Evolutionary conservation across 2,888 invertebrate species (phyloP).

Genomic region (Dyspetes luteomarginatus): DNA sequence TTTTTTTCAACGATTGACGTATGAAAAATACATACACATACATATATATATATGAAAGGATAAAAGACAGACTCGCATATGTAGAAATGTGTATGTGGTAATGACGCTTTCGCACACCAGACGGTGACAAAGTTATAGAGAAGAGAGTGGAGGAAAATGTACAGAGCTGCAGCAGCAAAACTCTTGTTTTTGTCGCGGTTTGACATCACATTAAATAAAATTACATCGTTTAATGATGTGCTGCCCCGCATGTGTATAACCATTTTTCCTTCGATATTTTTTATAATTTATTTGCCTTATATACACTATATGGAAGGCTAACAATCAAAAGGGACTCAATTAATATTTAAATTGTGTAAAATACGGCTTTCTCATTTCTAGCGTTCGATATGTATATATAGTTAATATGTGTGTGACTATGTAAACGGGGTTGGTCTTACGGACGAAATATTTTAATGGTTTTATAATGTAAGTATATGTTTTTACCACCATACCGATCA

Average conservation of each 20-base stretch:
- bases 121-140: not conserved
- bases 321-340: not conserved
- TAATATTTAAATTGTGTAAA: not conserved
- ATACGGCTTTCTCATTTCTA: not conserved
- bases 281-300: not conserved
- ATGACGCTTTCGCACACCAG: not conserved
- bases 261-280: not conserved
- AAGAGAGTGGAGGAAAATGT: conserved; percentile 31
- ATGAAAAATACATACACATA: not conserved
- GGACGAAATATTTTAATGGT: conserved; percentile 80
- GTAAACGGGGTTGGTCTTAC: conserved; percentile 75
- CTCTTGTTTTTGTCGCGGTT: conserved; percentile 55
- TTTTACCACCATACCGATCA: conserved; percentile 77
- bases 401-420: conserved; percentile 63
- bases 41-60: not conserved
- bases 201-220: conserved; percentile 67
- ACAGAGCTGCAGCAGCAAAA: conserved; percentile 42
- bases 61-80: not conserved
- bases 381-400: not conserved
- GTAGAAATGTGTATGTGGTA: not conserved
- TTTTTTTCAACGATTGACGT: not conserved
- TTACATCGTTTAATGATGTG: conserved; percentile 75
- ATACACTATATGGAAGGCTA: not conserved
- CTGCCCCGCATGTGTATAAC: conserved; percentile 60
- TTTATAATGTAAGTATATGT: conserved; percentile 83